phyloP scores from a whole-genome alignment of 2,888 invertebrate species.

The Diarsia brunnea region DNA sequence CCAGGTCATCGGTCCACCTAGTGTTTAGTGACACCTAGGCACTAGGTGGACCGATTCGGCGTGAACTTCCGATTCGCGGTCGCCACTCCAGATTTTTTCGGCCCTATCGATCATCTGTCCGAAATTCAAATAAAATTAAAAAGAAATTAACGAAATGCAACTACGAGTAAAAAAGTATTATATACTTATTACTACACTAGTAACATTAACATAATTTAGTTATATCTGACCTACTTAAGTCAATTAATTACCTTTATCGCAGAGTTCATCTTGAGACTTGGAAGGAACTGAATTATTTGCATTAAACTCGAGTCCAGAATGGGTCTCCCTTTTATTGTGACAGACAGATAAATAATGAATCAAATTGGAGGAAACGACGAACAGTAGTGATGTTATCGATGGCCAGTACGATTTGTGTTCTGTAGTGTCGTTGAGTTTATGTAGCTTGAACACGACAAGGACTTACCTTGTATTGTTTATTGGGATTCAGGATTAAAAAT shows the following conservation, averaged over 20 bases:
- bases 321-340: conserved; percentile 11
- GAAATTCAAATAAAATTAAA: neutral
- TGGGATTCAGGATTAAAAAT: neutral
- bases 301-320: conserved; percentile 6
- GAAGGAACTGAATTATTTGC: conserved; percentile 42
- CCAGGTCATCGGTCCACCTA: too few relatives aligned
- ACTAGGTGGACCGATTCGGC: too few relatives aligned
- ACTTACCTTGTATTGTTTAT: neutral
- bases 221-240: conserved; percentile 17
- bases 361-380: conserved; percentile 27
- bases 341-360: conserved; percentile 41
- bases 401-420: conserved; percentile 24
- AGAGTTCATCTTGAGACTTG: conserved; percentile 4
- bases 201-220: conserved; percentile 13
- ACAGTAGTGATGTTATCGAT: conserved; percentile 31
- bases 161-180: neutral
- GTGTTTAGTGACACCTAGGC: too few relatives aligned
- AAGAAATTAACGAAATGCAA: neutral
- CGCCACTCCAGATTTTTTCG: too few relatives aligned
- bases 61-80: too few relatives aligned
- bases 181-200: neutral
- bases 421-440: conserved; percentile 22
- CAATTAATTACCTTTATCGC: conserved; percentile 17
- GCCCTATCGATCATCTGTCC: too few relatives aligned
- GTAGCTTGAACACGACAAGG: neutral